Percentiles rank a stretch among this genome's conserved stretches.
These are phyloP conservation scores for Pterobdella sp. DNA, from an alignment of 2,888 invertebrate species.

Conservation along the genomic window DNA sequence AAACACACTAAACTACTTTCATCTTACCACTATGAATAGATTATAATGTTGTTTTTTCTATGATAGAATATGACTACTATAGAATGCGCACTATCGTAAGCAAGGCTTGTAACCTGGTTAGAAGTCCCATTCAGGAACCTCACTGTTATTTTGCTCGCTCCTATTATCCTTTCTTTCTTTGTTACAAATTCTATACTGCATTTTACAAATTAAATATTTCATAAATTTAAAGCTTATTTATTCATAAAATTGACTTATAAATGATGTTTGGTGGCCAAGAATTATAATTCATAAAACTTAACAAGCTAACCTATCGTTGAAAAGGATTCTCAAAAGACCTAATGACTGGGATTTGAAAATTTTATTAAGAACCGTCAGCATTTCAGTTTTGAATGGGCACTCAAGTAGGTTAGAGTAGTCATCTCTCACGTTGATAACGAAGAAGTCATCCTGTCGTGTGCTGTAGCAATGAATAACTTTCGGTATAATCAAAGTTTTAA, in stretches of 20 bases:
- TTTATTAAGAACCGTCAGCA: constrained; percentile 56
- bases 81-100: too few relatives aligned
- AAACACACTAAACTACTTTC: too few relatives aligned
- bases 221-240: too few relatives aligned
- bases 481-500: neutral
- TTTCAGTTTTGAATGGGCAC: constrained; percentile 62
- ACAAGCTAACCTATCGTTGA: constrained; percentile 50
- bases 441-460: constrained; percentile 59
- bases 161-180: constrained; percentile 25
- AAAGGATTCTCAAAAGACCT: constrained; percentile 51
- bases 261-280: too few relatives aligned
- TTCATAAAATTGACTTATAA: neutral
- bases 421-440: constrained; percentile 58
- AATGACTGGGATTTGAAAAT: constrained; percentile 45
- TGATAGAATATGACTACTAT: too few relatives aligned
- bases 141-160: constrained; percentile 24
- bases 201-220: too few relatives aligned
- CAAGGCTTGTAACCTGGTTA: too few relatives aligned
- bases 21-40: too few relatives aligned
- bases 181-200: constrained; percentile 23
- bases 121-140: constrained; percentile 8
- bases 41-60: too few relatives aligned
- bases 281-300: too few relatives aligned
- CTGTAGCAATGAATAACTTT: constrained; percentile 45
- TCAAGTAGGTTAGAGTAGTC: constrained; percentile 61